phyloP scores from a whole-genome alignment of 2,113 vertebrate species.

The Xenopus laevis region DNA sequence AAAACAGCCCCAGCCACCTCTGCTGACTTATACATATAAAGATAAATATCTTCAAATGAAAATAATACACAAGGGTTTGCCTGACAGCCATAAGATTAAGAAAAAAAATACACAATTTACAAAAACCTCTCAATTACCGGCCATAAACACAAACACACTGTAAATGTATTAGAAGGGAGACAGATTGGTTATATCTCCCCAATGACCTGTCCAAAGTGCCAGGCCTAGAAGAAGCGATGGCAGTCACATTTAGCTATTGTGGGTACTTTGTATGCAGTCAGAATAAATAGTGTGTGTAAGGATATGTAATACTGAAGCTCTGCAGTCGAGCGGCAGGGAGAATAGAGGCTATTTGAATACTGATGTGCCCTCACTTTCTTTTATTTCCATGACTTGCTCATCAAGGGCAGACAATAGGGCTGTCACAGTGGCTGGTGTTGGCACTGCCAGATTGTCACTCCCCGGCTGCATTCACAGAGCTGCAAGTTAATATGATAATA shows the following conservation, averaged over 20 bases:
- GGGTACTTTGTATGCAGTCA: conserved; percentile 53
- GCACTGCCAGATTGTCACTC: conserved; percentile 78
- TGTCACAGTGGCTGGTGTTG: conserved; percentile 80
- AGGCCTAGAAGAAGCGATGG: conserved; percentile 34
- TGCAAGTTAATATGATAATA: conserved; percentile 80
- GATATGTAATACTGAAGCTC: conserved; percentile 64
- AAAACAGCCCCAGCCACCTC: no score
- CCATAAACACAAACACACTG: no score
- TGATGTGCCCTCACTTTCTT: conserved; percentile 87
- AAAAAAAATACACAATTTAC: no score
- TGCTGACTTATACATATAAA: no score
- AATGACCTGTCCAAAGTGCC: conserved; percentile 11
- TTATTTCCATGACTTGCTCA: conserved; percentile 89
- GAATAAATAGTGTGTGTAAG: conserved; percentile 66
- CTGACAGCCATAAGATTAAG: no score
- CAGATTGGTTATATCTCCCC: background rate
- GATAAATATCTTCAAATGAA: no score
- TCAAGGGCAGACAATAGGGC: conserved; percentile 93
- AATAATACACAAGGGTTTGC: no score
- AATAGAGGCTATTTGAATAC: conserved; percentile 93
- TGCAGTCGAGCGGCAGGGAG: conserved; percentile 72
- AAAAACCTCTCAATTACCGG: no score
- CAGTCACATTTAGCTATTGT: conserved; percentile 30
- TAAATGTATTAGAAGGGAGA: no score
- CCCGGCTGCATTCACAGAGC: conserved; percentile 77